Percentiles rank a stretch among this genome's conserved stretches.
Conservation (phyloP, 2,888 invertebrate species). For the Folsomia manolachei region DNA sequence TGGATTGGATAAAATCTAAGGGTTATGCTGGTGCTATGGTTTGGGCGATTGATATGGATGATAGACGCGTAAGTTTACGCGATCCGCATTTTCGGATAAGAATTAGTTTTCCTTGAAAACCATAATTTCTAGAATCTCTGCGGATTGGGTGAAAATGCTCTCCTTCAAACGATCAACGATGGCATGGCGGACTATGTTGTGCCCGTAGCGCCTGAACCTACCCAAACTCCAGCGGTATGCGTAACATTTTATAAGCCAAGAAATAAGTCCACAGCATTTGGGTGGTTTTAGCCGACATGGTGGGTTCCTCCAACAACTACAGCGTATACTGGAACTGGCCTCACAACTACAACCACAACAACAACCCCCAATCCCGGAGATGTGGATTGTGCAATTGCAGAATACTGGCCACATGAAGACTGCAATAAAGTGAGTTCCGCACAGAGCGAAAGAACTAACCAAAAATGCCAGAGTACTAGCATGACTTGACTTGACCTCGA, state of each 20-base stretch:
- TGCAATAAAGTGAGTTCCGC: slow-evolving; percentile 32
- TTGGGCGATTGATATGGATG: slow-evolving; percentile 90
- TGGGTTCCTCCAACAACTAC: slow-evolving; percentile 65
- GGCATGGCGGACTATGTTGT: slow-evolving; percentile 16
- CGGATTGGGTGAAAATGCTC: slow-evolving; percentile 17
- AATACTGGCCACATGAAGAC: slow-evolving; percentile 43
- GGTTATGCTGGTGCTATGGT: slow-evolving; percentile 85
- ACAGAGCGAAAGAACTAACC: too few species aligned
- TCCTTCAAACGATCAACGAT: slow-evolving; percentile 11
- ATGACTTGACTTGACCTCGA: too few species aligned
- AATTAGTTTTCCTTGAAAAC: too few species aligned
- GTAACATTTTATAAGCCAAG: background rate
- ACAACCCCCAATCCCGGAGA: slow-evolving; percentile 38
- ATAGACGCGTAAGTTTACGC: slow-evolving; percentile 63
- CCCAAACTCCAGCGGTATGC: slow-evolving; percentile 21
- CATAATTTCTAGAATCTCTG: slow-evolving; percentile 19
- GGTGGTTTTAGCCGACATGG: slow-evolving; percentile 75
- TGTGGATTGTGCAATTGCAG: slow-evolving; percentile 33
- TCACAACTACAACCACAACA: slow-evolving; percentile 15
- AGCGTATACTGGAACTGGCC: slow-evolving; percentile 27
- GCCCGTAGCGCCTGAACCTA: slow-evolving; percentile 12
- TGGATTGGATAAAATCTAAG: slow-evolving; percentile 79
- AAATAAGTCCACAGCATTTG: background rate
- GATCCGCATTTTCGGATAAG: background rate
- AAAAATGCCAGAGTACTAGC: too few species aligned